Evolutionary conservation across 1,140 invertebrate species (phyloP), one percentile per base, ranked within the genome.

Genomic region (Heterodera schachtii): DNA sequence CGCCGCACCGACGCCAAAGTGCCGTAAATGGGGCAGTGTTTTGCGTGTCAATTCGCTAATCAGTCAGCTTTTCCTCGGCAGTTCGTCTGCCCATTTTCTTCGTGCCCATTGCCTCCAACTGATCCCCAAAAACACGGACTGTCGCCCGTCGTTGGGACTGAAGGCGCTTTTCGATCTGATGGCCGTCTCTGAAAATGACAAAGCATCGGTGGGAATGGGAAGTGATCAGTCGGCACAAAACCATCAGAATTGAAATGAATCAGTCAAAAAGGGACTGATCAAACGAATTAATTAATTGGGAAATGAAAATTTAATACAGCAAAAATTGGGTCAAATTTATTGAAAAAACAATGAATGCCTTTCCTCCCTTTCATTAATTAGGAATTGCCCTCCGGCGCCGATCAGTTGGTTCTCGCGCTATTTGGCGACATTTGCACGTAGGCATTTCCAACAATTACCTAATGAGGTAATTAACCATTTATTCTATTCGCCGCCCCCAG

Each of bases 111-210:
- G 84, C 69, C 73, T 84, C 6, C 31, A 85, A 41, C n/a, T 85
- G 52, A 43, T 78, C 13, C 75, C 57, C 66, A 64, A 52, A 69
- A 73, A 81, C 71, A 74, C 49, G 77, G 69, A 46, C 67, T 74
- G 66, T 66, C 60, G 57, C 31, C 76, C 97, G 43, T 96, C 96
- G 0, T 94, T 97, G n/a, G 96, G 96, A 2, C 96, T 98, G 82
- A 97, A 97, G 90, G 94, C 95, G 1, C 97, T 98, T 90, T 98
- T 98, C 91, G 96, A 98, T 91, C 96, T 98, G 95, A 96, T 98
- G 94, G 73, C 60, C 57, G 79, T 67, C n/a, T 69, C 11, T 21
- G 1, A 52, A 52, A 52, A 52, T 52, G 49, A 6, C 31, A 31
- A 31, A 52, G 6, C 49, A 52, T 52, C 2, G 49, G 49, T 52